Evolutionary conservation across 2,113 vertebrate species (phyloP), one percentile per base, ranked within the genome.

Genomic region (Cephalopholis sonnerati): DNA sequence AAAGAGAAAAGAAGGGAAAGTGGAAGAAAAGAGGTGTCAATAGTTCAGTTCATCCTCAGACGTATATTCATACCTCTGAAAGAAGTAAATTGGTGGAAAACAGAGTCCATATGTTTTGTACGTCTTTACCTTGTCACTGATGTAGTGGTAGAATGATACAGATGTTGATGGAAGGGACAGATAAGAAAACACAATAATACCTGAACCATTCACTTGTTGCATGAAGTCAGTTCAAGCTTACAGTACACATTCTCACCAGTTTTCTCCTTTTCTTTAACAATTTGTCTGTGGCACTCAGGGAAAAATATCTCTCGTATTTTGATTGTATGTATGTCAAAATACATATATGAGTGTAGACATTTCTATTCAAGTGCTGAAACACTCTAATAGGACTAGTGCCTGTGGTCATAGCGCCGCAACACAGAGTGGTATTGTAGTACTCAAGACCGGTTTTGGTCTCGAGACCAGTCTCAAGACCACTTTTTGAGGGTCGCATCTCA

Each of bases 1-100:
- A 58, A 6, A 20, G 66, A 81, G 61, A 29, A 80, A 71, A 64
- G 61, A 50, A 48, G 16, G 41, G 63, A 76, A 57, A 27, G 75
- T 32, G 41, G 74, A 63, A 91, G 80, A 86, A 89, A 80, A 77
- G 67, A 62, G 50, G 78, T 68, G 84, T 83, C 86, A 85, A 76
- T 82, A 65, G 74, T 67, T 65, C 76, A 82, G 54, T 64, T 79
- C 83, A 41, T 61, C n/a, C 53, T 64, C 65, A 36, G 77, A 74
- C n/a, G 7, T 41, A 61, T 32, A 41, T 72, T 84, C 65, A 59
- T 66, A 25, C 20, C 18, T 16, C 18, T 66, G 66, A 61, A 85
- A 74, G 46, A 81, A 54, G 54, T n/a, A 48, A 10, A 75, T 81
- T 58, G 25, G n/a, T 66, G 58, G 51, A 73, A 80, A 74, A 83